Percentiles rank a stretch among this genome's conserved stretches.
These are phyloP conservation scores for Drosophila cracens DNA, from an alignment of 2,888 invertebrate genomes.

Conservation along the genomic window DNA sequence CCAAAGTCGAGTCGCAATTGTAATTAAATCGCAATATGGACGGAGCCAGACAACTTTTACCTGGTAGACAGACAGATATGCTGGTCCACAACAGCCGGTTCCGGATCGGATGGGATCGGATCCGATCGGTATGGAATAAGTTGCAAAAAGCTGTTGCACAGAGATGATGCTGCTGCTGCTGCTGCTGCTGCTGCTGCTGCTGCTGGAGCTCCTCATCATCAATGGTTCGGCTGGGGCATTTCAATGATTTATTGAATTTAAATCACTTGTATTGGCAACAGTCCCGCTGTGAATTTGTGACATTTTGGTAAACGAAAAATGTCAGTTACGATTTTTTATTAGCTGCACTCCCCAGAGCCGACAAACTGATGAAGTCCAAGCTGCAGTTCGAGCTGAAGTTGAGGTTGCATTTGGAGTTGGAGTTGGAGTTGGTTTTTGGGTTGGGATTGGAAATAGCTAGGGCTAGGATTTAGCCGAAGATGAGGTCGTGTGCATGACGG, in stretches of 20 bases:
- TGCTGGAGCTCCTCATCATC: slow-evolving; percentile 66
- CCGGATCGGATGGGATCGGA: slow-evolving; percentile 27
- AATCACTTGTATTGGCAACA: slow-evolving; percentile 84
- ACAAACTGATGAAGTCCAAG: slow-evolving; percentile 17
- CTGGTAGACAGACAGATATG: slow-evolving; percentile 27
- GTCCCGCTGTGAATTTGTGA: slow-evolving; percentile 84
- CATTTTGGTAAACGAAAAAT: slow-evolving; percentile 85
- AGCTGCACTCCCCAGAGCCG: slow-evolving; percentile 41
- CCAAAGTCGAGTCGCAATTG: slow-evolving; percentile 61
- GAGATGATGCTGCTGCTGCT: slow-evolving; percentile 22
- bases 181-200: slow-evolving; percentile 15
- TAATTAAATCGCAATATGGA: slow-evolving; percentile 76
- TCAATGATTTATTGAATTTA: slow-evolving; percentile 84
- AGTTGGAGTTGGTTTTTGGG: neutral
- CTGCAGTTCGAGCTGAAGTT: slow-evolving; percentile 9
- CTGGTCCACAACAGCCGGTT: slow-evolving; percentile 32
- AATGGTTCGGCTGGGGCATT: slow-evolving; percentile 56
- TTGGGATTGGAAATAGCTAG: slow-evolving; percentile 24
- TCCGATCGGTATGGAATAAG: slow-evolving; percentile 40
- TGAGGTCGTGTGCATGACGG: slow-evolving; percentile 35
- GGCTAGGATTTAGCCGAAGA: slow-evolving; percentile 53
- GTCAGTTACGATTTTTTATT: slow-evolving; percentile 84
- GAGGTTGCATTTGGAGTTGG: slow-evolving; percentile 1
- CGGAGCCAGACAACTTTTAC: slow-evolving; percentile 57
- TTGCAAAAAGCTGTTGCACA: slow-evolving; percentile 9